Base-by-base conservation (phyloP, 2,113 vertebrate species). In the Chlorodrepanis virens region DNA sequence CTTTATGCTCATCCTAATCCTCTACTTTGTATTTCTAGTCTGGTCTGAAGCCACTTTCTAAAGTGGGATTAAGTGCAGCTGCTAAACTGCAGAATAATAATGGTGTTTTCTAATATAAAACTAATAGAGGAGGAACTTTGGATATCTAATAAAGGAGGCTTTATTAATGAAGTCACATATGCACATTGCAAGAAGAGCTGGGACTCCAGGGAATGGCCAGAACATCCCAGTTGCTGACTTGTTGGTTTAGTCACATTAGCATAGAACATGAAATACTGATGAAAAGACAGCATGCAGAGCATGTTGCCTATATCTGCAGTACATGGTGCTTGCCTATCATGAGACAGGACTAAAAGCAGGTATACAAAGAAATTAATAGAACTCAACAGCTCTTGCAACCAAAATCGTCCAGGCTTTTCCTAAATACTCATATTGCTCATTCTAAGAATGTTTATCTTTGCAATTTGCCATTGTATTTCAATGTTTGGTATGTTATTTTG, bases 321-420 rank as follows among this genome's bases (percentile, higher is more conserved):
- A 90, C 42, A 86, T 20, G 11, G 37, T 85, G 70, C 50, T 54
- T 79, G 81, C 81, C 76, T 77, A 50, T 52, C 71, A 70, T 42
- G 65, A 94, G 71, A 60, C 44, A 95, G 83, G 67, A 97, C 89
- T 65, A 88, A 91, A 86, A 95, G 77, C 64, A 92, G 44, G 20
- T 50, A 75, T 70, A 78, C 52, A 96, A 90, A 93, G 87, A 91
- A 90, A 76, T 76, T 14, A 77, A 75, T 37, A 86, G 83, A 96
- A 77, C 53, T 81, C 65, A 56, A 40, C 54, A 75, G 86, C 60
- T 57, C 59, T 39, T 96, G 84, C 93, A 97, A 79, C 17, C 33
- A 79, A 64, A 87, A 65, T 71, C 6, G 9, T 50, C 45, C 40
- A 70, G 24, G 72, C 28, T 84, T 92, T 72, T 15, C 28, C 53